A percentile compares a stretch with the other conserved stretches of the same genome.
These are phyloP conservation scores for Polymixis flavicincta DNA, from an alignment of 2,888 invertebrate genomes.

Conservation along the genomic window DNA sequence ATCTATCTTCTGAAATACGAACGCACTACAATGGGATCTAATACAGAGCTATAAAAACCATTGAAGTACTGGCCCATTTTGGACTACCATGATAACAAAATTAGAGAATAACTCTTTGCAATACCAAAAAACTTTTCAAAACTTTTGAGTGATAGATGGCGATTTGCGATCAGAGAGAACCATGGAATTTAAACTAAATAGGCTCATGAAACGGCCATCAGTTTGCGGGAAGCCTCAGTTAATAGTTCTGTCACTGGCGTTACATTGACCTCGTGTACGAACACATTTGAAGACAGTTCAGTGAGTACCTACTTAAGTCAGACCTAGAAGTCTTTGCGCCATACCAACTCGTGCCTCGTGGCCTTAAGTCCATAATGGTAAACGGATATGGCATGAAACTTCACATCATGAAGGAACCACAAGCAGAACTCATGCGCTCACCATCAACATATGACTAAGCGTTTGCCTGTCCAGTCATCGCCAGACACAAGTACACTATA, in stretches of 20 bases:
- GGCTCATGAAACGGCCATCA: background rate
- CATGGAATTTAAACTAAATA: background rate
- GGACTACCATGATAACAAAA: no score
- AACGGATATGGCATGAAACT: background rate
- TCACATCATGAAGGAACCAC: background rate
- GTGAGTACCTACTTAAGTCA: background rate
- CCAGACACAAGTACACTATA: constrained; percentile 32
- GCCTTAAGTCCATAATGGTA: background rate
- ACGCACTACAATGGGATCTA: no score
- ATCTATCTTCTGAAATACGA: no score
- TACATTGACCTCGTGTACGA: background rate
- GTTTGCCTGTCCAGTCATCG: background rate
- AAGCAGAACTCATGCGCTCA: background rate
- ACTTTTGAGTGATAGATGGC: no score
- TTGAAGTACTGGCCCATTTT: no score
- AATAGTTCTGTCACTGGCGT: background rate
- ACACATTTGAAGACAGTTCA: background rate
- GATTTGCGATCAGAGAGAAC: no score
- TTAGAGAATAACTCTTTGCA: no score
- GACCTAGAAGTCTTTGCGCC: background rate
- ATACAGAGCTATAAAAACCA: no score
- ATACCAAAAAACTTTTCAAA: no score
- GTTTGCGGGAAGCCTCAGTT: background rate
- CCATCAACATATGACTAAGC: constrained; percentile 22
- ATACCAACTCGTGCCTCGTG: background rate